A percentile compares a stretch with the other conserved stretches of the same genome.
Evolutionary conservation across 1,140 invertebrate species (phyloP).

Genomic region (Drosophila aff.): DNA sequence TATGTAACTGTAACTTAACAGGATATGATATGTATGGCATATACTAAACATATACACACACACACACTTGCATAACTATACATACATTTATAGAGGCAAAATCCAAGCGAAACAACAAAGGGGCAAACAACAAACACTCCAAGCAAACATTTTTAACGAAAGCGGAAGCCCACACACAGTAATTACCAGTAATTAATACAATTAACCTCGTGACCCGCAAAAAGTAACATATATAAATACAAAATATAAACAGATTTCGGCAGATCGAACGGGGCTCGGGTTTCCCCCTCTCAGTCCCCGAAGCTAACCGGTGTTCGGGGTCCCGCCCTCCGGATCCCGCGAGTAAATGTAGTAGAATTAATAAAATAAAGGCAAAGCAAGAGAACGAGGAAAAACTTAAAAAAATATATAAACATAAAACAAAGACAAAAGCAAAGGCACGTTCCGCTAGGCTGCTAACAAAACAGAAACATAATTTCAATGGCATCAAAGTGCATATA

Average conservation of each 20-base stretch:
- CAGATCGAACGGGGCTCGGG: conserved; percentile 8
- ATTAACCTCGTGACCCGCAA: conserved; percentile 45
- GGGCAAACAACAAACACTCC: conserved; percentile 33
- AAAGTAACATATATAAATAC: not conserved
- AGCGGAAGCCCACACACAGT: conserved; percentile 21
- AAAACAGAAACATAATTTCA: conserved; percentile 44
- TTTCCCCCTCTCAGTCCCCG: not conserved
- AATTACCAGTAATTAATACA: conserved; percentile 49
- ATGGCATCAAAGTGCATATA: conserved; percentile 27
- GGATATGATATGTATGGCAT: conserved; percentile 72
- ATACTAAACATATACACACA: conserved; percentile 51
- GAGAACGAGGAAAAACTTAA: conserved; percentile 4
- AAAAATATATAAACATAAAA: conserved; percentile 15
- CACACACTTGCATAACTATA: conserved; percentile 37
- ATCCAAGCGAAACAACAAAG: conserved; percentile 34
- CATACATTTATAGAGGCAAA: conserved; percentile 46
- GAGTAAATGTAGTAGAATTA: conserved; percentile 53
- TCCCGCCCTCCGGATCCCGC: conserved; percentile 1
- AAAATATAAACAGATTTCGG: conserved; percentile 8
- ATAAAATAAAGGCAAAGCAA: conserved; percentile 36
- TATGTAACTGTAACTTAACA: conserved; percentile 77
- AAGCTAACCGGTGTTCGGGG: not conserved
- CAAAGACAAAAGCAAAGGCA: conserved; percentile 43
- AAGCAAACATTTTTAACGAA: conserved; percentile 47
- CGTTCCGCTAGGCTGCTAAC: conserved; percentile 54